Evolutionary conservation across 2,797 vertebrate genomes (phyloP).

Genomic region (Melanotaenia trifasciata): DNA sequence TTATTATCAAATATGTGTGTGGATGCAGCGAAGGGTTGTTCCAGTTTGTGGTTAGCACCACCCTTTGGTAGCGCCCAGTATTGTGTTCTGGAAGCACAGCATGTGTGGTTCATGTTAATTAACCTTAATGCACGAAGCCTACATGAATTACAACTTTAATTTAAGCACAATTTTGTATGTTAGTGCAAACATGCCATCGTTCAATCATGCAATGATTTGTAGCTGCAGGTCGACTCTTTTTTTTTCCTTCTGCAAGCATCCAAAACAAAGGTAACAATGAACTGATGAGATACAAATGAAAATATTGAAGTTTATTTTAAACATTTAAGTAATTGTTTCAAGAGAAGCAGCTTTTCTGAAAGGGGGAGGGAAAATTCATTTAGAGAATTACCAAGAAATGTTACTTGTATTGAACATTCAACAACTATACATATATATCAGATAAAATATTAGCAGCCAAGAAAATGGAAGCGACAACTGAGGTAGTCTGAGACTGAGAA

Average conservation of each 20-base stretch:
- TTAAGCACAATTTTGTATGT: slow-evolving; percentile 31
- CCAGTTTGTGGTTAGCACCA: slow-evolving; percentile 77
- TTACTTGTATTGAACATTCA: slow-evolving; percentile 53
- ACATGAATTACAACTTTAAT: slow-evolving; percentile 35
- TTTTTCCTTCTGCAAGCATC: slow-evolving; percentile 4
- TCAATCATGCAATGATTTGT: slow-evolving; percentile 25
- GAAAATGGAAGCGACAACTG: slow-evolving; percentile 84
- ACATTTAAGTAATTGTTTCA: slow-evolving; percentile 10
- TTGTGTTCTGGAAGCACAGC: slow-evolving; percentile 37
- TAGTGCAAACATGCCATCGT: slow-evolving; percentile 21
- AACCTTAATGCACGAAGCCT: slow-evolving; percentile 39
- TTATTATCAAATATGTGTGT: slow-evolving; percentile 15
- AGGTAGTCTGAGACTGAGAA: slow-evolving; percentile 83
- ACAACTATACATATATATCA: slow-evolving; percentile 76
- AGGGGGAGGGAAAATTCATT: slow-evolving; percentile 1
- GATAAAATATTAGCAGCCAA: slow-evolving; percentile 76
- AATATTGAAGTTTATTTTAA: slow-evolving; percentile 2
- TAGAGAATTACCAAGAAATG: slow-evolving; percentile 3
- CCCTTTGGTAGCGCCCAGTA: slow-evolving; percentile 71
- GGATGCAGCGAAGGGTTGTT: slow-evolving; percentile 24
- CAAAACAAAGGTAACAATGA: slow-evolving; percentile 10
- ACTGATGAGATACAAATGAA: slow-evolving; percentile 10
- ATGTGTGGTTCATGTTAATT: slow-evolving; percentile 55
- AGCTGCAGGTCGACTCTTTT: not conserved
- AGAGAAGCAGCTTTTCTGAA: not conserved